Evolutionary conservation across 2,113 vertebrate species (phyloP).

Genomic region (Columbina picui): DNA sequence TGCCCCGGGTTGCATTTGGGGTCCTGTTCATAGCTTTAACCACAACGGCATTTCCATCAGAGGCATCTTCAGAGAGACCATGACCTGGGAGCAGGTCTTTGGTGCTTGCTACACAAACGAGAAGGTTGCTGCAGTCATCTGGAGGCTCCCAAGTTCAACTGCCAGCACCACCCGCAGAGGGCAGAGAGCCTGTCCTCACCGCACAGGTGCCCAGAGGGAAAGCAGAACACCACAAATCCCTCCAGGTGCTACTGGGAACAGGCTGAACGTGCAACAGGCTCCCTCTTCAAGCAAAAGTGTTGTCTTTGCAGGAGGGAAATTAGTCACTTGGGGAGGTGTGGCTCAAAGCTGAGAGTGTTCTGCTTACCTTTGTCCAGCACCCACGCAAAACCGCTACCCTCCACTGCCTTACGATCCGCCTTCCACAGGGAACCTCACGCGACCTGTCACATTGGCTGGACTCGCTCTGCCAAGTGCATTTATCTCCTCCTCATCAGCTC

Average conservation of each 20-base stretch:
- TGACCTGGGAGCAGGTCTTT: neutral
- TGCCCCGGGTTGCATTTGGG: fast-evolving
- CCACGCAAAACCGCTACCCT: neutral
- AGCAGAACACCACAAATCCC: neutral
- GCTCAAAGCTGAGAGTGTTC: neutral
- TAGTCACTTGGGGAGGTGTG: neutral
- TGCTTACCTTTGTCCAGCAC: neutral
- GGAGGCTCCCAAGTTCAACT: neutral
- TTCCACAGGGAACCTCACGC: neutral
- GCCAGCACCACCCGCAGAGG: neutral
- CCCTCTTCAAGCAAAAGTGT: neutral
- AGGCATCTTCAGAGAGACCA: neutral
- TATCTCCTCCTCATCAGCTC: neutral
- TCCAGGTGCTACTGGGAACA: neutral
- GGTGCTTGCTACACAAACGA: fast-evolving
- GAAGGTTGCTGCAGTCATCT: neutral
- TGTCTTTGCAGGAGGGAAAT: neutral
- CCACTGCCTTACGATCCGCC: neutral
- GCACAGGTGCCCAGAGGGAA: neutral
- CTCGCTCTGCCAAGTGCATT: neutral
- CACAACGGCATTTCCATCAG: neutral
- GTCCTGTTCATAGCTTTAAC: neutral
- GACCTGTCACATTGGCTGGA: neutral
- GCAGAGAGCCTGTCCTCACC: neutral
- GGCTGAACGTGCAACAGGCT: neutral